Evolutionary conservation across 2,113 vertebrate species (phyloP), one percentile per base, ranked within the genome.

Genomic region (Hippocampus barbouri): DNA sequence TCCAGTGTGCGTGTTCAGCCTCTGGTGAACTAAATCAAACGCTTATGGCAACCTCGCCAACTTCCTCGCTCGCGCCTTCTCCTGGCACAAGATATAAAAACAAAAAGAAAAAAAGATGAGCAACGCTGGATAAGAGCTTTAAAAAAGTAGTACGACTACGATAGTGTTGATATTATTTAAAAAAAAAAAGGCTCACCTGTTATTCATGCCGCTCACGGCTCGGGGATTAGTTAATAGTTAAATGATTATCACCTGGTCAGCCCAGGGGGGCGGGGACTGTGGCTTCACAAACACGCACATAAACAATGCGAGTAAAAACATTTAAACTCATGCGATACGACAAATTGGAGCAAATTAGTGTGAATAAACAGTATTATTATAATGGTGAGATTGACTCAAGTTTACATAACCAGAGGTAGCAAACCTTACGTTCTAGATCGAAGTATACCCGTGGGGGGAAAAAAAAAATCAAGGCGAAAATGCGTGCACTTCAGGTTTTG

Each of bases 191-290:
- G 34, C 63, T 4, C 80, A 84, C 79, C 81, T 84, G 81, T 30
- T 40, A 8, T 8, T 16, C 11, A 8, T 25, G 56, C 25, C 5
- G 0, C 21, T 30, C 38, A 80, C 69, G 64, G 25, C 9, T 12
- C 0, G 21, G 47, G 53, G 47, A 73, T 84, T 47, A 65, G 56
- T 51, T 76, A 18, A 51, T 18, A 18, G 25, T 34, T 69, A 83
- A 82, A 65, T 70, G 69, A 41, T 54, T 6, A 38, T 64, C 83
- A 86, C 71, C 85, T 86, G 79, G 74, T 70, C 23, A 75, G 66
- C 56, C 6, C 23, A 47, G 43, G n/a, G 40, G 60, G 69, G 61
- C 49, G 59, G 8, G 30, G 20, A 70, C 43, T 15, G 15, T 30
- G 4, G 40, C 20, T 11, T 23, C 11, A 18, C 30, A 34, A 34